A percentile compares a stretch with the other conserved stretches of the same genome.
Evolutionary conservation across 2,113 vertebrate genomes (phyloP).

Genomic region (Heloderma charlesbogerti): DNA sequence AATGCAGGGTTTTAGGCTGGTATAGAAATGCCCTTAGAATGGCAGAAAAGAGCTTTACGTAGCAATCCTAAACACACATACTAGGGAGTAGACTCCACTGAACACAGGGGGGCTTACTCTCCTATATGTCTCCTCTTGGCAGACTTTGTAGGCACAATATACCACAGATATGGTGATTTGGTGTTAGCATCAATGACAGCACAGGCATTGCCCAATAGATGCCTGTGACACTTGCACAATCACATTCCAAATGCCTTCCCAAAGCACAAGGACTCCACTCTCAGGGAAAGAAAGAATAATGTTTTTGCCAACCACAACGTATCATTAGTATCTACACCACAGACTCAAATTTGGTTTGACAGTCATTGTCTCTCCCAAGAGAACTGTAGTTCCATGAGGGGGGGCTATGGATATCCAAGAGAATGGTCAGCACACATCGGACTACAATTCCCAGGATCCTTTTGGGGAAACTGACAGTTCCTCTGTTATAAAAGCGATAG

Average conservation of each 20-base stretch:
- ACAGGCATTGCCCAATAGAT: not conserved
- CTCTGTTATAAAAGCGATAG: not conserved
- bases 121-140: no score
- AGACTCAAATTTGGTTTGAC: not conserved
- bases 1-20: no score
- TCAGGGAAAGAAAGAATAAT: not conserved
- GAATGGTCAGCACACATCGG: not conserved
- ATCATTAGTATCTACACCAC: not conserved
- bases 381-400: not conserved
- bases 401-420: not conserved
- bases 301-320: not conserved
- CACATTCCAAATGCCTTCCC: not conserved
- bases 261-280: not conserved
- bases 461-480: not conserved
- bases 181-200: not conserved
- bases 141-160: not conserved
- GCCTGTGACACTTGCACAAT: not conserved
- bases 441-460: not conserved
- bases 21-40: no score
- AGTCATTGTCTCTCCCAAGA: not conserved
- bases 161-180: not conserved
- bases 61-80: not conserved
- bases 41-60: not conserved
- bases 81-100: no score
- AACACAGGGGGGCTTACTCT: not conserved